Conservation (phyloP, 2,888 invertebrate genomes). For the Diachrysia chrysitis region DNA sequence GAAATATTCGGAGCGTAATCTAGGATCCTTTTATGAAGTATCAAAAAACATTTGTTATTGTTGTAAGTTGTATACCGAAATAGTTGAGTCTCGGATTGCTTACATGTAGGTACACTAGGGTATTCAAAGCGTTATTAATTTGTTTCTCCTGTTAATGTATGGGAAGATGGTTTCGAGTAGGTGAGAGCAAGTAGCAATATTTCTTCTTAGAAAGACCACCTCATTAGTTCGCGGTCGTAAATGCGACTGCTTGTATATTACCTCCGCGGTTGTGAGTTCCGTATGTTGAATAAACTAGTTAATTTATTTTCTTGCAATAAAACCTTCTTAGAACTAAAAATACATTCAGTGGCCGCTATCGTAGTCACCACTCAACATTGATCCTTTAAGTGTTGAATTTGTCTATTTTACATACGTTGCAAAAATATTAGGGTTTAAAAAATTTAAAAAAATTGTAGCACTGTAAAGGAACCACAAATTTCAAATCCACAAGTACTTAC, state of each 20-base stretch:
- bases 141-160: neutral
- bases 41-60: slow-evolving; percentile 47
- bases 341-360: neutral
- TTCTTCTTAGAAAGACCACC: slow-evolving; percentile 1
- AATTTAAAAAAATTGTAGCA: neutral
- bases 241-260: neutral
- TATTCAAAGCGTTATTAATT: slow-evolving; percentile 25
- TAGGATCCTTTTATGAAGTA: slow-evolving; percentile 53
- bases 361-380: neutral
- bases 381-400: neutral
- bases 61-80: slow-evolving; percentile 28
- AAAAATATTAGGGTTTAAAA: neutral
- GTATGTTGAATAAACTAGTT: neutral
- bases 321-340: neutral
- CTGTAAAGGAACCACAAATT: neutral
- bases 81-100: slow-evolving; percentile 27
- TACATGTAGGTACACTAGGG: slow-evolving; percentile 11
- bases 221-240: slow-evolving; percentile 5
- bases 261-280: slow-evolving; percentile 4
- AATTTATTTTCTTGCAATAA: slow-evolving; percentile 1
- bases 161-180: neutral
- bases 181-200: neutral
- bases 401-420: no score
- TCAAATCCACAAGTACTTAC: neutral
- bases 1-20: slow-evolving; percentile 48